Percentiles rank a stretch among this genome's conserved stretches.
Evolutionary conservation across 2,797 vertebrate genomes (phyloP).

Genomic region (Mionectes olivaceus): DNA sequence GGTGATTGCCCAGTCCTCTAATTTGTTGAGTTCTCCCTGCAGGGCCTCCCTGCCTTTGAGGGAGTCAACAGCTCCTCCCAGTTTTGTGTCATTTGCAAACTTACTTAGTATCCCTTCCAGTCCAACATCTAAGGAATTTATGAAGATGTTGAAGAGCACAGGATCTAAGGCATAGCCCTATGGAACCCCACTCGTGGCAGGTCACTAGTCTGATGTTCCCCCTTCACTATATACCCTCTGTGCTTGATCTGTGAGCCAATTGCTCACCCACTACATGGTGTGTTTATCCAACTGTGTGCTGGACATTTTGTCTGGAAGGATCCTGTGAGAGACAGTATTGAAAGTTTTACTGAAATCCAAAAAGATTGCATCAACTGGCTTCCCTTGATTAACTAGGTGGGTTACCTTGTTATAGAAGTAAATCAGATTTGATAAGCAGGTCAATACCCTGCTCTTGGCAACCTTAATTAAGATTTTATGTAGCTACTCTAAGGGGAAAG

Average conservation of each 20-base stretch:
- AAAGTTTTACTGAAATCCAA: background rate
- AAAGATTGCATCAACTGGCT: background rate
- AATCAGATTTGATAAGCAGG: background rate
- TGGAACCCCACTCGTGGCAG: background rate
- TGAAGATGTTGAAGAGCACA: background rate
- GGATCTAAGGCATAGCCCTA: no score
- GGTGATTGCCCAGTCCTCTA: background rate
- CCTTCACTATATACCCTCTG: background rate
- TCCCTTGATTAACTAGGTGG: background rate
- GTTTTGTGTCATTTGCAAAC: background rate
- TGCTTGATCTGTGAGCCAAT: background rate
- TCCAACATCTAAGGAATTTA: background rate
- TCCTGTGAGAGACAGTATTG: background rate
- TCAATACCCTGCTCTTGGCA: background rate
- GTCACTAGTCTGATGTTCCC: background rate
- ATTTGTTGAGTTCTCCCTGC: background rate
- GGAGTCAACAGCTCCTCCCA: background rate
- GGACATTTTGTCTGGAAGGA: background rate
- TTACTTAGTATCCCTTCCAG: background rate
- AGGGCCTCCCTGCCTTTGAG: background rate
- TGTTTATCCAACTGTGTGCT: background rate
- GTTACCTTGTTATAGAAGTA: background rate
- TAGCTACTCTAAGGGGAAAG: background rate
- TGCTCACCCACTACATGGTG: background rate
- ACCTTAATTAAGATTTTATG: background rate